phyloP scores from a whole-genome alignment of 2,113 vertebrate genomes.

The Odontophorus gujanensis region DNA sequence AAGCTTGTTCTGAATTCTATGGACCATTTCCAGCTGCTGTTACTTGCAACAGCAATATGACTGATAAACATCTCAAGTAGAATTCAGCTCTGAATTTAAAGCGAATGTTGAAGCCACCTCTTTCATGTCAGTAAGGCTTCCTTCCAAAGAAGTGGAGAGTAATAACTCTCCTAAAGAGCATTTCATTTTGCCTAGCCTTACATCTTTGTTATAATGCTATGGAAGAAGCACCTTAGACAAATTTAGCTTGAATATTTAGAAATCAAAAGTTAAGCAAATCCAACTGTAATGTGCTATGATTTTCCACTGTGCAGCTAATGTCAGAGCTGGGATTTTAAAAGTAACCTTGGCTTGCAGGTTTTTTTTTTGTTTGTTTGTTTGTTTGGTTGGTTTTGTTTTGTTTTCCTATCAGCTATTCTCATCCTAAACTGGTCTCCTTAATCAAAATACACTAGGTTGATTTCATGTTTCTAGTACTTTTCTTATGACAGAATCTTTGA shows the following conservation, averaged over 20 bases:
- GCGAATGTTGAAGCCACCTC: not conserved
- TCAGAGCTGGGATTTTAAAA: not conserved
- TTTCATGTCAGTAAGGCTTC: not conserved
- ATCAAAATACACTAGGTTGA: not conserved
- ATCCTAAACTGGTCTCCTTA: not conserved
- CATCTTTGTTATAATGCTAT: not conserved
- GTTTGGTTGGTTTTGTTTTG: not conserved
- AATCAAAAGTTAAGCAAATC: not conserved
- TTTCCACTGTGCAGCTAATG: not conserved
- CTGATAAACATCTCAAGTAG: not conserved
- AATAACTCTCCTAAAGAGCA: not conserved
- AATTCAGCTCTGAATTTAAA: not conserved
- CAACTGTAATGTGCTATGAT: rapidly evolving
- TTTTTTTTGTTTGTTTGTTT: not conserved
- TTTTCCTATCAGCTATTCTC: not conserved
- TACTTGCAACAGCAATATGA: not conserved
- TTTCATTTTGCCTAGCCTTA: not conserved
- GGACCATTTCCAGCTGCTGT: not conserved
- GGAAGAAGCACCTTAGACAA: not conserved
- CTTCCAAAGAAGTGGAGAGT: not conserved
- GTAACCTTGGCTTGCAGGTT: not conserved
- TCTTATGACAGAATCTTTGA: not conserved
- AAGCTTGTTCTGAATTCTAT: not conserved
- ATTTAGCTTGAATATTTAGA: not conserved
- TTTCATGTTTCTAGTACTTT: not conserved